Evolutionary conservation across 2,797 vertebrate species (phyloP).

Genomic region (Smutsia gigantea): DNA sequence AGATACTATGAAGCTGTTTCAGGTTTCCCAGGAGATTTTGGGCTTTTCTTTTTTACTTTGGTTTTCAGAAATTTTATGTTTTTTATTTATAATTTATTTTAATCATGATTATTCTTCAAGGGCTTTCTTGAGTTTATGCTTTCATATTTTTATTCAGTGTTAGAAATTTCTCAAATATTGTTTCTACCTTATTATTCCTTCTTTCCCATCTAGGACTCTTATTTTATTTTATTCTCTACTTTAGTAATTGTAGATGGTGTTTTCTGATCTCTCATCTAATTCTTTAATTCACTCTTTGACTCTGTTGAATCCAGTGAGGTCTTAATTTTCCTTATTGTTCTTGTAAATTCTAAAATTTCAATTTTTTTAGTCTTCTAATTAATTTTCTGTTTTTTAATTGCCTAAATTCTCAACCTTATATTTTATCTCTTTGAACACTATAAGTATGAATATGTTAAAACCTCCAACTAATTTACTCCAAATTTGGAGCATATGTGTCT

Average conservation of each 20-base stretch:
- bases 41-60: background rate
- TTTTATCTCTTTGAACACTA: background rate
- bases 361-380: background rate
- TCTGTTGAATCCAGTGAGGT: background rate
- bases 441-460: background rate
- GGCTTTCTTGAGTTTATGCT: background rate
- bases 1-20: background rate
- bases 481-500: background rate
- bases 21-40: background rate
- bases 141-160: background rate
- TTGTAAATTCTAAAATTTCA: constrained; percentile 12
- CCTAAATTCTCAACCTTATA: background rate
- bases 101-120: background rate
- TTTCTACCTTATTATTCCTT: background rate
- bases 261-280: background rate
- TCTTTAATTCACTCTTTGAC: background rate
- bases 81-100: background rate
- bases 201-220: background rate
- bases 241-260: background rate
- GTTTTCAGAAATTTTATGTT: background rate
- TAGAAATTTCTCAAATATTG: background rate
- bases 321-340: background rate
- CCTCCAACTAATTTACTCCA: background rate
- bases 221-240: background rate
- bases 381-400: background rate